Evolutionary conservation across 2,888 invertebrate species (phyloP).

Genomic region (Dicyrtomina minuta): DNA sequence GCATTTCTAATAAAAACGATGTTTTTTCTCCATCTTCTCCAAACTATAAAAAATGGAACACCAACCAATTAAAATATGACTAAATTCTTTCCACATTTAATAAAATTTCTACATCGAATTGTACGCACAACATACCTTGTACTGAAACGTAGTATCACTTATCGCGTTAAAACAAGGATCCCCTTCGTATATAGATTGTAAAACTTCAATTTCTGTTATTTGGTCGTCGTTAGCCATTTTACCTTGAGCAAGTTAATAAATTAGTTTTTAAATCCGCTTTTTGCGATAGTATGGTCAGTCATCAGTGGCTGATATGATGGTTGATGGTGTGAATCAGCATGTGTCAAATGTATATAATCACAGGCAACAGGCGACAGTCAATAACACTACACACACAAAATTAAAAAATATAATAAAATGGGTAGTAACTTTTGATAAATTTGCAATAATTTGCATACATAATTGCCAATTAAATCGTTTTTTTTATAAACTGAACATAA

Average conservation of each 20-base stretch:
- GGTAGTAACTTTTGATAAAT: too few relatives aligned
- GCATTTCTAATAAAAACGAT: slow-evolving; percentile 83
- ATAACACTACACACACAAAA: too few relatives aligned
- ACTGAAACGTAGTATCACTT: slow-evolving; percentile 77
- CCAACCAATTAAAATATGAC: too few relatives aligned
- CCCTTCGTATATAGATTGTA: slow-evolving; percentile 91
- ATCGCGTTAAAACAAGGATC: slow-evolving; percentile 82
- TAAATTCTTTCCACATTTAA: background rate
- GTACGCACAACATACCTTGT: slow-evolving; percentile 68
- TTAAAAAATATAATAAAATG: too few relatives aligned
- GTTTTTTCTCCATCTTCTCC: slow-evolving; percentile 74
- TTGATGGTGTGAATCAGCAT: background rate
- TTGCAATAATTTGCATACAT: too few relatives aligned
- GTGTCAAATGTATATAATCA: too few relatives aligned
- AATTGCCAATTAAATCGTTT: too few relatives aligned
- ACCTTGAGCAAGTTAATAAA: too few relatives aligned
- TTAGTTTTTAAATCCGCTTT: too few relatives aligned
- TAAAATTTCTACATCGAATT: background rate
- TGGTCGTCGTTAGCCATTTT: slow-evolving; percentile 63
- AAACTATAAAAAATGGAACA: slow-evolving; percentile 63
- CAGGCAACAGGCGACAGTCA: too few relatives aligned
- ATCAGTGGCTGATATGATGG: too few relatives aligned
- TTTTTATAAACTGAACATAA: too few relatives aligned
- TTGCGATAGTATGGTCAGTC: background rate
- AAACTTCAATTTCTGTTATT: slow-evolving; percentile 84